A percentile compares a stretch with the other conserved stretches of the same genome.
Conservation (phyloP, 2,888 invertebrate species). For the Abrostola triplasia region DNA sequence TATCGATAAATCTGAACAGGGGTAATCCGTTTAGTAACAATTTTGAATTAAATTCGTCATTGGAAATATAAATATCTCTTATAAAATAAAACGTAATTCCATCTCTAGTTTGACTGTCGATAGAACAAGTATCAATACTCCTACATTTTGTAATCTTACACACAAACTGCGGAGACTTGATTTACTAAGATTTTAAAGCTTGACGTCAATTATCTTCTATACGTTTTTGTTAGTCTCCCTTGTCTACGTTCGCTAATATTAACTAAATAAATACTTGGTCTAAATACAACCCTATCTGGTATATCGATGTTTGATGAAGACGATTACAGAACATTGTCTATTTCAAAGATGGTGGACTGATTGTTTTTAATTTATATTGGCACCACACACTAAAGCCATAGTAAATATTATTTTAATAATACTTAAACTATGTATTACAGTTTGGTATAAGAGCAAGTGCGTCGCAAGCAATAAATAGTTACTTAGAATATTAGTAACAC, state of each 20-base stretch:
- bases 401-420: conserved; percentile 7
- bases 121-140: conserved; percentile 56
- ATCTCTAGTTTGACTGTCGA: conserved; percentile 76
- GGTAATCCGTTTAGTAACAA: conserved; percentile 50
- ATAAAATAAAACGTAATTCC: conserved; percentile 48
- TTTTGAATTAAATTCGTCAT: conserved; percentile 62
- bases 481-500: conserved; percentile 24
- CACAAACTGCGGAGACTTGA: conserved; percentile 56
- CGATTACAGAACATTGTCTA: conserved; percentile 27
- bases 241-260: conserved; percentile 64
- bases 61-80: conserved; percentile 53
- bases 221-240: conserved; percentile 50
- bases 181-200: conserved; percentile 62
- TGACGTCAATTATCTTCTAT: conserved; percentile 55
- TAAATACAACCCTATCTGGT: conserved; percentile 76
- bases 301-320: conserved; percentile 58
- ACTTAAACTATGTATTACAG: conserved; percentile 15
- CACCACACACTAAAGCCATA: conserved; percentile 25
- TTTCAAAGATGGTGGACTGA: conserved; percentile 14
- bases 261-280: conserved; percentile 79
- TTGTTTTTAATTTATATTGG: conserved; percentile 21
- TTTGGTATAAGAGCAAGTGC: conserved; percentile 25
- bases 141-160: conserved; percentile 48
- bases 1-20: conserved; percentile 39
- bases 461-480: conserved; percentile 46